phyloP scores from a whole-genome alignment of 1,140 invertebrate genomes.

The Monochamus saltuarius region DNA sequence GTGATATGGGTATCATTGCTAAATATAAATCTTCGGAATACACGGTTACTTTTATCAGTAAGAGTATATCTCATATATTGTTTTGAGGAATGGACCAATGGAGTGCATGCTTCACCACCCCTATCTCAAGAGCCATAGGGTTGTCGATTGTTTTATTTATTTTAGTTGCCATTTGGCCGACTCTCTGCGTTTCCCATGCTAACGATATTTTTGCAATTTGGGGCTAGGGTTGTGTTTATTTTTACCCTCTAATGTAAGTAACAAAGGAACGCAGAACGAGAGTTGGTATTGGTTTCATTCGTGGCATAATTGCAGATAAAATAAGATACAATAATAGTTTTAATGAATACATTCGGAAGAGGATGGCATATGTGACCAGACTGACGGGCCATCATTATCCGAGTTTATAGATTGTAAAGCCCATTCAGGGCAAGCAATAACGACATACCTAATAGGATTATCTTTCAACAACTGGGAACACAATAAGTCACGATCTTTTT shows the following conservation, averaged over 20 bases:
- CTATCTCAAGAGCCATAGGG: constrained; percentile 13
- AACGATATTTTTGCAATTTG: constrained; percentile 25
- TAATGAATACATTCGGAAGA: no score
- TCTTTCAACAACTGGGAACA: no score
- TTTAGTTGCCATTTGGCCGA: constrained; percentile 18
- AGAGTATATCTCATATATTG: constrained; percentile 1
- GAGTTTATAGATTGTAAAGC: no score
- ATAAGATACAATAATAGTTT: no score
- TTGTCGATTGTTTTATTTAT: constrained; percentile 28
- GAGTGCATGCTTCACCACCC: constrained; percentile 6
- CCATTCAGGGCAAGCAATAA: no score
- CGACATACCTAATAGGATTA: no score
- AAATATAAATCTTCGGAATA: constrained; percentile 6
- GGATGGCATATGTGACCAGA: no score
- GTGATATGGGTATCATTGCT: constrained; percentile 12
- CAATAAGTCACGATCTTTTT: no score
- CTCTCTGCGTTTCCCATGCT: constrained; percentile 20
- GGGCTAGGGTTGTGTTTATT: constrained; percentile 21
- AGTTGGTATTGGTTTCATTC: constrained; percentile 12
- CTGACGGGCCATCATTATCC: no score
- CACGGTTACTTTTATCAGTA: constrained; percentile 5
- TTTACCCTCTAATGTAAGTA: constrained; percentile 13
- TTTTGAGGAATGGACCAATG: constrained; percentile 1
- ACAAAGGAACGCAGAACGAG: constrained; percentile 7
- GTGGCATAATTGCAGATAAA: no score